Conservation (phyloP, 2,113 vertebrate species). For the Macquaria australasica region DNA sequence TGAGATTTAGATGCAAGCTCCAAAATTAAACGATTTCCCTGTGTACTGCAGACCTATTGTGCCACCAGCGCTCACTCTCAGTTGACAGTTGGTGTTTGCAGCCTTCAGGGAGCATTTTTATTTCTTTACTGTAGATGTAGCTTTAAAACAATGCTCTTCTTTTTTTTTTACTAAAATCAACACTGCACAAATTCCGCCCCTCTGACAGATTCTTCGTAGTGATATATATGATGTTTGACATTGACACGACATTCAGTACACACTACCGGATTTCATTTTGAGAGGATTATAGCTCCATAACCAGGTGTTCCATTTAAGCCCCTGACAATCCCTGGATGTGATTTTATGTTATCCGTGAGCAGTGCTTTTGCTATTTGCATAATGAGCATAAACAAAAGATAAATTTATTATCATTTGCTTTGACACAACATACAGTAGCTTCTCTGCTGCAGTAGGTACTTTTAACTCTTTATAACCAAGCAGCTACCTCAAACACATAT, state of each 20-base stretch:
- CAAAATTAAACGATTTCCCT: conserved; percentile 55
- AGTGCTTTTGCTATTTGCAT: conserved; percentile 37
- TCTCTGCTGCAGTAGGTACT: neutral
- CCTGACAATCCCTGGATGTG: conserved; percentile 9
- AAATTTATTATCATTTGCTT: conserved; percentile 10
- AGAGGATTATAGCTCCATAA: conserved; percentile 46
- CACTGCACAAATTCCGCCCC: neutral
- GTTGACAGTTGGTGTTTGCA: conserved; percentile 28
- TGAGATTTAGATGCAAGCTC: conserved; percentile 36
- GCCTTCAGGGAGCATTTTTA: neutral
- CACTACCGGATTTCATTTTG: conserved; percentile 44
- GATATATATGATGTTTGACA: neutral
- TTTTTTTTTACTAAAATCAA: conserved; percentile 1
- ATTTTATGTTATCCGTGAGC: conserved; percentile 20
- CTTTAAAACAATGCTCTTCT: neutral
- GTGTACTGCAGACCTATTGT: conserved; percentile 35
- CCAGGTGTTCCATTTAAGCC: conserved; percentile 37
- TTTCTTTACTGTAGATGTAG: conserved; percentile 1
- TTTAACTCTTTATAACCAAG: neutral
- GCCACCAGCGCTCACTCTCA: neutral
- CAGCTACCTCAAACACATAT: neutral
- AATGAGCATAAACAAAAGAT: conserved; percentile 24
- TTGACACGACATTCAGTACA: neutral
- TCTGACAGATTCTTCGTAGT: neutral
- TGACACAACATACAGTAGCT: neutral